phyloP scores from a whole-genome alignment of 2,888 invertebrate species.

The Yponomeuta plumbellus region DNA sequence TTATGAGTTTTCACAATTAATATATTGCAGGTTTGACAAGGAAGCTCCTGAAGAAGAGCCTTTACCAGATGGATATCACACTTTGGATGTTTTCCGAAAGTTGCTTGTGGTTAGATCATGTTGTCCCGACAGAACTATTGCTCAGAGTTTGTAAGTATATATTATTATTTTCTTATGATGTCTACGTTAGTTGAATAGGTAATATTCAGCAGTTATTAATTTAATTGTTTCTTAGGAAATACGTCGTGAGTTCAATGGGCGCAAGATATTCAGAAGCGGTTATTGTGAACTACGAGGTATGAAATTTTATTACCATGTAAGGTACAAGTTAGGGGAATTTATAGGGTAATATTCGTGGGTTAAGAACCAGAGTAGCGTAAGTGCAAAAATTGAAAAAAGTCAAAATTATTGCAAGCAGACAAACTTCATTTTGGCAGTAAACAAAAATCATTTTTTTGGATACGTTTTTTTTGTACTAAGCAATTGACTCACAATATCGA shows the following conservation, averaged over 20 bases:
- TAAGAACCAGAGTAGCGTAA: too few relatives aligned
- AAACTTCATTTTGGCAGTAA: too few relatives aligned
- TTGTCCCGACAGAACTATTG: slow-evolving; percentile 89
- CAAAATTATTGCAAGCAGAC: too few relatives aligned
- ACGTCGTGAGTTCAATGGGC: slow-evolving; percentile 86
- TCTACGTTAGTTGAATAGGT: too few relatives aligned
- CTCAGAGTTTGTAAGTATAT: slow-evolving; percentile 79
- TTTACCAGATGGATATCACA: slow-evolving; percentile 87
- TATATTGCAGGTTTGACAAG: slow-evolving; percentile 82
- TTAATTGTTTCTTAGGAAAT: slow-evolving; percentile 75
- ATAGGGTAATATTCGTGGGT: too few relatives aligned
- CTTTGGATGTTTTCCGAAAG: slow-evolving; percentile 85
- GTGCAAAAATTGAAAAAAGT: too few relatives aligned
- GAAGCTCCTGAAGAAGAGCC: slow-evolving; percentile 89
- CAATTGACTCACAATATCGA: too few relatives aligned
- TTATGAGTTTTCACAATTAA: not conserved
- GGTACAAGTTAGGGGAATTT: too few relatives aligned
- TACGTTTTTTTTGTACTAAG: too few relatives aligned
- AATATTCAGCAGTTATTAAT: too few relatives aligned
- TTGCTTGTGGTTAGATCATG: slow-evolving; percentile 87
- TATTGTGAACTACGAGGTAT: slow-evolving; percentile 84
- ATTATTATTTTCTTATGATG: too few relatives aligned
- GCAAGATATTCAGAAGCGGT: slow-evolving; percentile 85
- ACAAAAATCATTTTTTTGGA: too few relatives aligned
- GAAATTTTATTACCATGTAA: not conserved